Evolutionary conservation across 2,888 invertebrate genomes (phyloP).

Genomic region (Heliothis peltigera): DNA sequence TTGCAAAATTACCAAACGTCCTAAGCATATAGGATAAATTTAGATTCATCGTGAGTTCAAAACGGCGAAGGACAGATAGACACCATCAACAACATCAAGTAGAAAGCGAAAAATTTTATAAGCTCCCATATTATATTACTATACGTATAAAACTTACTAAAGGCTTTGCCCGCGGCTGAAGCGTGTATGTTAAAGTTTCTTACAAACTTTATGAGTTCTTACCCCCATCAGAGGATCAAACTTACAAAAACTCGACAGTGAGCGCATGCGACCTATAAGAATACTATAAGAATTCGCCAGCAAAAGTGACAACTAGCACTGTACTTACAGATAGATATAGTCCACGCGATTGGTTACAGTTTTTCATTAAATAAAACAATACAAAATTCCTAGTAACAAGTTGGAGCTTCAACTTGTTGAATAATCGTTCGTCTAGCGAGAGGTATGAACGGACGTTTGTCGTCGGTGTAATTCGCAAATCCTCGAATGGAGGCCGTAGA

Average conservation of each 20-base stretch:
- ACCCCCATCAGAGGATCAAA: too few species aligned
- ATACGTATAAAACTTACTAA: too few species aligned
- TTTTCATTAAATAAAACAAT: neutral
- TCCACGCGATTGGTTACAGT: neutral
- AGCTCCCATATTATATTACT: too few species aligned
- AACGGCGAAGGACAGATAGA: constrained; percentile 27
- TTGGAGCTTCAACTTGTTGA: constrained; percentile 35
- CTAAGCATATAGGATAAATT: constrained; percentile 46
- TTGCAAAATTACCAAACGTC: constrained; percentile 51
- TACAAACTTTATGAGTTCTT: too few species aligned
- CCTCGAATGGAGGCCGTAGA: neutral
- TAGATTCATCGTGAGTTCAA: constrained; percentile 47
- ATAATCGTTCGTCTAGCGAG: constrained; percentile 14
- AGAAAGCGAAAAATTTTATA: neutral
- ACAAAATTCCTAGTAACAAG: constrained; percentile 15
- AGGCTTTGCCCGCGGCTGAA: too few species aligned
- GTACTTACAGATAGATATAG: neutral
- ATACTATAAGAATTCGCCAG: too few species aligned
- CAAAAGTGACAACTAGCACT: too few species aligned
- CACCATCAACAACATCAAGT: too few species aligned
- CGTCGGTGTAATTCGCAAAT: constrained; percentile 14
- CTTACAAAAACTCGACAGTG: too few species aligned
- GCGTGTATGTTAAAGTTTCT: too few species aligned
- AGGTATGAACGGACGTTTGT: constrained; percentile 9
- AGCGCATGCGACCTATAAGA: too few species aligned